These are phyloP conservation scores for Enoplolaimus lenunculus DNA, from an alignment of 2,888 invertebrate genomes.

Conservation along the genomic window DNA sequence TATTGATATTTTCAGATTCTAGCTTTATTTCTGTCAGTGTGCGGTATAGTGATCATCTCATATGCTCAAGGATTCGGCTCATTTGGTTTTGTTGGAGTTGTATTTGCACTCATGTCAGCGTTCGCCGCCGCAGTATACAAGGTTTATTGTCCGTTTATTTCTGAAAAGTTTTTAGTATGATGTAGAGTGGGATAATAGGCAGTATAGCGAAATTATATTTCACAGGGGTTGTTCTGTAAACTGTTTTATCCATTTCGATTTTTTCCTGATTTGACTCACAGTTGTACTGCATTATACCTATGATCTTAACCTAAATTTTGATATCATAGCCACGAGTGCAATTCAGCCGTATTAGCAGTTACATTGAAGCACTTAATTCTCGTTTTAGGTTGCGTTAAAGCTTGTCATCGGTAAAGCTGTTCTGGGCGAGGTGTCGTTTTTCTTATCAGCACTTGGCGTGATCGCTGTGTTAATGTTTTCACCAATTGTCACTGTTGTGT, in stretches of 20 bases:
- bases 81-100: conserved; percentile 66
- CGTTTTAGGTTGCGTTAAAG: conserved; percentile 73
- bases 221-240: too few relatives aligned
- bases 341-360: too few relatives aligned
- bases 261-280: too few relatives aligned
- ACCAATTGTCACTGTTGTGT: conserved; percentile 73
- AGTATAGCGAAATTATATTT: too few relatives aligned
- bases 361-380: too few relatives aligned
- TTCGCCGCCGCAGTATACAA: conserved; percentile 85
- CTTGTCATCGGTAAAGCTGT: conserved; percentile 84
- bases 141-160: conserved; percentile 51
- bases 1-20: conserved; percentile 81
- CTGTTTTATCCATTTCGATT: too few relatives aligned
- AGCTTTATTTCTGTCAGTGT: conserved; percentile 81
- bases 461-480: conserved; percentile 73
- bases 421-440: conserved; percentile 75
- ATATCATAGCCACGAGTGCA: too few relatives aligned
- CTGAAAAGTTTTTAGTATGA: too few relatives aligned
- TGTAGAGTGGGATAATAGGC: too few relatives aligned
- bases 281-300: too few relatives aligned
- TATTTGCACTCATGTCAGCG: conserved; percentile 73
- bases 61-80: conserved; percentile 89
- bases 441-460: conserved; percentile 76
- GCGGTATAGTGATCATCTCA: conserved; percentile 76
- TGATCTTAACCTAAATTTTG: too few relatives aligned